Conservation (phyloP, 1,140 invertebrate genomes). For the Eciton burchellii region DNA sequence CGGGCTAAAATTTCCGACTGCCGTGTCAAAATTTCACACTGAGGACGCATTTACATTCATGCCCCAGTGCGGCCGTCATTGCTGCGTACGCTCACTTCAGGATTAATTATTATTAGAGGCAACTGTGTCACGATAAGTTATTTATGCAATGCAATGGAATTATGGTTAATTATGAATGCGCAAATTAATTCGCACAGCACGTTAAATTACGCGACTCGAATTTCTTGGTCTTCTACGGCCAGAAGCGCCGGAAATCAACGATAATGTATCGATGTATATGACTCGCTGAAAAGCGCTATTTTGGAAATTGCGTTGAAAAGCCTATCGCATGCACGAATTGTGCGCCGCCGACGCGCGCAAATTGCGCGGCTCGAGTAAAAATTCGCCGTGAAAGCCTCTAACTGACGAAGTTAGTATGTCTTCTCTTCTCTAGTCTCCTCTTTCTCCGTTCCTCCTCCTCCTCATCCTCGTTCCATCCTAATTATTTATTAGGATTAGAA, state of each 20-base stretch:
- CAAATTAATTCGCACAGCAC: slow-evolving; percentile 39
- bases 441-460: too few relatives aligned
- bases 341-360: slow-evolving; percentile 1
- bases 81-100: slow-evolving; percentile 27
- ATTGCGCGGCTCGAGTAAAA: slow-evolving; percentile 22
- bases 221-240: slow-evolving; percentile 33
- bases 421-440: background rate
- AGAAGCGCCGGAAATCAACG: background rate
- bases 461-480: background rate
- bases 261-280: background rate
- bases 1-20: slow-evolving; percentile 39
- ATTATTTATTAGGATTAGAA: too few relatives aligned
- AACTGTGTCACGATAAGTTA: slow-evolving; percentile 52
- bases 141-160: slow-evolving; percentile 58
- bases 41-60: slow-evolving; percentile 58
- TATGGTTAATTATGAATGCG: slow-evolving; percentile 52
- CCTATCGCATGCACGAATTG: slow-evolving; percentile 12
- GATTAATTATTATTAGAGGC: slow-evolving; percentile 60
- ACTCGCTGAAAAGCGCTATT: slow-evolving; percentile 28
- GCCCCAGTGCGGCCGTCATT: slow-evolving; percentile 41
- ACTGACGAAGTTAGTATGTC: slow-evolving; percentile 22
- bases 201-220: slow-evolving; percentile 35
- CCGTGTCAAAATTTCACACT: slow-evolving; percentile 44
- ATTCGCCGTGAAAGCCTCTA: slow-evolving; percentile 1
- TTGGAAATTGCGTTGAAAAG: slow-evolving; percentile 50